These are phyloP conservation scores for Spialia ferax DNA, from an alignment of 2,888 invertebrate genomes.

Conservation along the genomic window DNA sequence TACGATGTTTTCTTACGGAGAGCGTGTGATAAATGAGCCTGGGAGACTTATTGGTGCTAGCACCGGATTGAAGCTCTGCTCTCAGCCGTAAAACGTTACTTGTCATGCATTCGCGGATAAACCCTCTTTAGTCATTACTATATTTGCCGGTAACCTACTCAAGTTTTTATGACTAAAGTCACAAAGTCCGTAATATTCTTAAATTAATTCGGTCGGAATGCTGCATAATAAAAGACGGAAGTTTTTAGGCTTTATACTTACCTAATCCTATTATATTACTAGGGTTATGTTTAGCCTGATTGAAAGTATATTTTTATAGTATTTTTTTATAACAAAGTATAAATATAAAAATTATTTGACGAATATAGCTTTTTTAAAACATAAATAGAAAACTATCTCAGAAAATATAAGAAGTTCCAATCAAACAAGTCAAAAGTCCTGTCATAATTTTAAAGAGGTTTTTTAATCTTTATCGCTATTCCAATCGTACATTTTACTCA, in stretches of 20 bases:
- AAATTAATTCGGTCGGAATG: background rate
- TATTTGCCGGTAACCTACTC: slow-evolving; percentile 13
- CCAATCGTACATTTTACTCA: no score
- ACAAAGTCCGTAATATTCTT: slow-evolving; percentile 2
- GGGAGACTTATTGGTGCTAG: slow-evolving; percentile 45
- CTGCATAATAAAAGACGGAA: background rate
- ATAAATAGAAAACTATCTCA: no score
- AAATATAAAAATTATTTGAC: no score
- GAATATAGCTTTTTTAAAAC: no score
- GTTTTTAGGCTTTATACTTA: background rate
- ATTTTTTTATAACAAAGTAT: no score
- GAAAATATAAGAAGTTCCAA: no score
- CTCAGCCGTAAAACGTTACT: slow-evolving; percentile 30
- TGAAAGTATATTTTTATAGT: no score
- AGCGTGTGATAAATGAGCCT: slow-evolving; percentile 49
- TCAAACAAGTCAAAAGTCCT: no score
- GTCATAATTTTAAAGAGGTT: no score
- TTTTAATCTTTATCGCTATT: no score
- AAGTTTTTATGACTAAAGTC: background rate
- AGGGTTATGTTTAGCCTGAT: no score
- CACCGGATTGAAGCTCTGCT: slow-evolving; percentile 39
- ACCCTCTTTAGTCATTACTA: slow-evolving; percentile 19
- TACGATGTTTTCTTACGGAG: slow-evolving; percentile 46
- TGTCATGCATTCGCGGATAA: slow-evolving; percentile 36
- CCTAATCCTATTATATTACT: no score